phyloP scores from a whole-genome alignment of 2,888 invertebrate genomes.

The Caenorhabditis sp. region DNA sequence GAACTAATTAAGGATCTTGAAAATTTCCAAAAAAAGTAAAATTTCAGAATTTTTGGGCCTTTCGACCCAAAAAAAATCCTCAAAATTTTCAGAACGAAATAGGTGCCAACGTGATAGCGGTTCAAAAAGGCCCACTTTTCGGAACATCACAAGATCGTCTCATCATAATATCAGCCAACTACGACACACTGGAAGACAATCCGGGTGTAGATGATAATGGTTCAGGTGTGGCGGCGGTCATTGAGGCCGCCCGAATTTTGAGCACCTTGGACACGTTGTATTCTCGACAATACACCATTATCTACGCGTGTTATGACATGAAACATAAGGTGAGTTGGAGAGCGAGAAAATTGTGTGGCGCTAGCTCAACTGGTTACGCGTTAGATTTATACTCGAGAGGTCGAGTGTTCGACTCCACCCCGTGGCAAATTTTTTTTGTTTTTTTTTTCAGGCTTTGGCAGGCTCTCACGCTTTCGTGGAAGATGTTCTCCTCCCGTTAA shows the following conservation, averaged over 20 bases:
- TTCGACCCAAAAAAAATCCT: neutral
- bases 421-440: neutral
- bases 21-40: too few species aligned
- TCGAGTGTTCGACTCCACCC: too few species aligned
- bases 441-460: constrained; percentile 38
- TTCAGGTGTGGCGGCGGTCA: constrained; percentile 45
- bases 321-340: constrained; percentile 39
- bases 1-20: too few species aligned
- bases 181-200: constrained; percentile 45
- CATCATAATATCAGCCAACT: constrained; percentile 47
- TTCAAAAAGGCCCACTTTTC: constrained; percentile 44
- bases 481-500: constrained; percentile 45
- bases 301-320: constrained; percentile 52
- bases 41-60: too few species aligned
- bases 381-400: too few species aligned
- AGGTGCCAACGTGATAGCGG: constrained; percentile 50
- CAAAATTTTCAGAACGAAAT: constrained; percentile 41
- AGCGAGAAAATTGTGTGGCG: too few species aligned
- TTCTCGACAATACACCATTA: constrained; percentile 36
- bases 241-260: constrained; percentile 45
- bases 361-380: too few species aligned
- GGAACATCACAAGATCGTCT: constrained; percentile 45
- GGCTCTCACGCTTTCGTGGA: constrained; percentile 54
- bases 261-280: constrained; percentile 44
- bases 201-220: constrained; percentile 57